phyloP scores from a whole-genome alignment of 2,797 vertebrate species.

The Scleropages formosus region DNA sequence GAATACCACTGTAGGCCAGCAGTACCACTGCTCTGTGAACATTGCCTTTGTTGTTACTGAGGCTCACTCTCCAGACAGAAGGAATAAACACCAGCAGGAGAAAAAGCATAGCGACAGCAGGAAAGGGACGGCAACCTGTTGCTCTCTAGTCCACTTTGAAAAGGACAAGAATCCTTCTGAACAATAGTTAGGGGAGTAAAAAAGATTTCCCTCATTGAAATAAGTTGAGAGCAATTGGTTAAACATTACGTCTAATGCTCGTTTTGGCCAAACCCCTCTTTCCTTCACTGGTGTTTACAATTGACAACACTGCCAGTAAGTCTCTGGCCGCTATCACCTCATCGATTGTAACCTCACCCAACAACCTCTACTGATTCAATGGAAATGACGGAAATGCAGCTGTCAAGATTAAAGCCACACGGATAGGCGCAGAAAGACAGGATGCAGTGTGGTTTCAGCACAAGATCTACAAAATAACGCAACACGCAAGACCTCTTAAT shows the following conservation, averaged over 20 bases:
- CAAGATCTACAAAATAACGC: slow-evolving; percentile 45
- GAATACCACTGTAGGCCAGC: too few relatives aligned
- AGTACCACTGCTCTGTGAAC: not conserved
- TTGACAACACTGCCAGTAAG: slow-evolving; percentile 67
- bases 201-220: not conserved
- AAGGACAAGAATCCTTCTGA: too few relatives aligned
- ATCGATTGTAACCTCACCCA: slow-evolving; percentile 49
- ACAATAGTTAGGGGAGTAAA: not conserved
- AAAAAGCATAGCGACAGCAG: too few relatives aligned
- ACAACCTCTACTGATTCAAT: slow-evolving; percentile 52
- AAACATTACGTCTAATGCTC: not conserved
- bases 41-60: not conserved
- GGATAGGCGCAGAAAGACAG: slow-evolving; percentile 64
- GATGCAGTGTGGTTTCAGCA: slow-evolving; percentile 68
- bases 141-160: too few relatives aligned
- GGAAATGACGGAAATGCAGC: slow-evolving; percentile 70
- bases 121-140: too few relatives aligned
- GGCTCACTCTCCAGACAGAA: slow-evolving; percentile 7
- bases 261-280: slow-evolving; percentile 26
- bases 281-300: slow-evolving; percentile 58
- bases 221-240: slow-evolving; percentile 10
- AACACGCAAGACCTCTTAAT: not conserved
- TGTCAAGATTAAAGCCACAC: slow-evolving; percentile 69
- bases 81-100: not conserved
- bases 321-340: slow-evolving; percentile 43